Evolutionary conservation across 2,113 vertebrate genomes (phyloP).

Genomic region (Sebastes fasciatus): DNA sequence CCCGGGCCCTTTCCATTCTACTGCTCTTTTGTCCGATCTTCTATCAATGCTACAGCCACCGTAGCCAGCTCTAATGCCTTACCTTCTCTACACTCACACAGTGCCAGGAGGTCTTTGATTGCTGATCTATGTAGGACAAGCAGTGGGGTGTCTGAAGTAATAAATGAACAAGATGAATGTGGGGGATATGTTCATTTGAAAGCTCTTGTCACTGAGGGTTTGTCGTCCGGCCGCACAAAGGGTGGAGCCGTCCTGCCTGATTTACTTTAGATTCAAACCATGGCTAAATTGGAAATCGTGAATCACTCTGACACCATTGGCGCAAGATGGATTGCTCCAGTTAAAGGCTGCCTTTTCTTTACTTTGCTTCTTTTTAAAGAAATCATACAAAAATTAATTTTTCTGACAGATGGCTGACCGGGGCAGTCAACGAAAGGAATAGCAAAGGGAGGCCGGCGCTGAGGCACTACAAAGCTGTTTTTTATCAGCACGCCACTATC

Average conservation of each 20-base stretch:
- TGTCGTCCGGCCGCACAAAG: slow-evolving; percentile 77
- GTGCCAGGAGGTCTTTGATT: slow-evolving; percentile 68
- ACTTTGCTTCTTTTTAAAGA: slow-evolving; percentile 77
- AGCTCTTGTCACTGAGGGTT: slow-evolving; percentile 67
- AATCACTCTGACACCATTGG: slow-evolving; percentile 85
- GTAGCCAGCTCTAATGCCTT: slow-evolving; percentile 26
- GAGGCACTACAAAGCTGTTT: slow-evolving; percentile 72
- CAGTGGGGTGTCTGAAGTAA: slow-evolving; percentile 61
- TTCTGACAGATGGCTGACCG: slow-evolving; percentile 70
- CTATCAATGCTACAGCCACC: slow-evolving; percentile 46
- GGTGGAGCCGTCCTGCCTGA: slow-evolving; percentile 77
- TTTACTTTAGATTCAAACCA: slow-evolving; percentile 85
- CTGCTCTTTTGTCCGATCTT: slow-evolving; percentile 49
- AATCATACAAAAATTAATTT: slow-evolving; percentile 80
- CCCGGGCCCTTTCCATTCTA: slow-evolving; percentile 26
- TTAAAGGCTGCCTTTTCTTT: slow-evolving; percentile 81
- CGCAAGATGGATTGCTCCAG: slow-evolving; percentile 86
- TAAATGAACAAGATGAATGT: slow-evolving; percentile 81
- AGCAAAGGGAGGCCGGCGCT: slow-evolving; percentile 44
- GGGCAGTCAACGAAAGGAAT: slow-evolving; percentile 71
- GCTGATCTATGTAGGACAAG: slow-evolving; percentile 76
- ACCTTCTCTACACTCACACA: slow-evolving; percentile 49
- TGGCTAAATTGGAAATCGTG: slow-evolving; percentile 88
- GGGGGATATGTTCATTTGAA: slow-evolving; percentile 77
- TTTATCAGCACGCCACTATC: slow-evolving; percentile 65